Evolutionary conservation across 2,888 invertebrate genomes (phyloP), one percentile per base, ranked within the genome.

Genomic region (Andricus curvator): DNA sequence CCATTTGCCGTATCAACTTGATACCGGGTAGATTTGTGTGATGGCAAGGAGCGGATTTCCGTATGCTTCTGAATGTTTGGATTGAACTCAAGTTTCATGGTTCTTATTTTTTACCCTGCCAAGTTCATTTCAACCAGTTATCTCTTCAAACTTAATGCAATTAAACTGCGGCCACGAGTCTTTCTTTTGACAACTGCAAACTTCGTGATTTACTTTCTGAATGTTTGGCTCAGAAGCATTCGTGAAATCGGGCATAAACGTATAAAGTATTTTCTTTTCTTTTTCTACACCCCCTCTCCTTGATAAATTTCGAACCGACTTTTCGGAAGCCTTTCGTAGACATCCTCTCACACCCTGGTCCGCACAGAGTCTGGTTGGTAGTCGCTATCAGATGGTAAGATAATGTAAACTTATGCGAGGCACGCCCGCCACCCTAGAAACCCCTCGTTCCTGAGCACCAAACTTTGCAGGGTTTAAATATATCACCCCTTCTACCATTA

Each of bases 381-480:
- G 87, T 88, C 83, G 89, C 90, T 92, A 92, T 92, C 92, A 88
- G 92, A 91, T 91, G 89, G 88, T 89, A 90, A 92, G 92, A 92
- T 92, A 92, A 92, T 92, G 92, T 92, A 91, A 92, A 92, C 92
- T 92, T 92, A 92, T 92, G 92, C 92, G 91, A 91, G 90, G 91
- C 92, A 92, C 91, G 91, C 92, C 90, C 88, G 89, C 86, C 87
- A 84, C 88, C 87, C 88, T 84, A 78, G 84, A 82, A 81, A 83
- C 83, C 84, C 86, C 85, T 85, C 85, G 85, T 82, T 83, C 82
- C 86, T 84, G 84, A 87, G 87, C 88, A 87, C 91, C 90, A 91
- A 92, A 92, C 91, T 92, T 92, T 91, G 85, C 88, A 80, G 84
- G 88, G 88, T 90, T 92, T 91, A 90, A 92, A 92, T 92, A 92